Base-by-base conservation (phyloP, 2,888 invertebrate genomes). In the Acronicta alni region DNA sequence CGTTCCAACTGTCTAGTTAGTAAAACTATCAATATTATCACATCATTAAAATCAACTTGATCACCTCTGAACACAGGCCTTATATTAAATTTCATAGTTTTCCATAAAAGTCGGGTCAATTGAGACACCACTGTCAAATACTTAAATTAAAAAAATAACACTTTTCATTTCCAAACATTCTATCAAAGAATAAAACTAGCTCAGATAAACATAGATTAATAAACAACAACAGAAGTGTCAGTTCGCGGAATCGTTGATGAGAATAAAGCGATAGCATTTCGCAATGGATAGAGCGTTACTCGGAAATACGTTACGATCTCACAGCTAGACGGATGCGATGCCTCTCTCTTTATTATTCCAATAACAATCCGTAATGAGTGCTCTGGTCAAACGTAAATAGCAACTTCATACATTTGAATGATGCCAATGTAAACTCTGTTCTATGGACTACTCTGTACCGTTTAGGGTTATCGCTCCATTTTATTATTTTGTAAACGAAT, bases 301-400 rank as follows among this genome's bases (percentile, higher is more conserved):
- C 75, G 83, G 92, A 92, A 92, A 80, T 70, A 79, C 80, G 90
- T 90, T 89, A 92, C 90, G 91, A 91, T 88, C 88, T 83, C 79
- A 78, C 81, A 81, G 83, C 83, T 85, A 86, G 88, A 90, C 91
- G 91, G 91, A 93, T 90, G 88, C 86, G 81, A 88, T 90, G 84
- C 84, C 88, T 85, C 85, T 82, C 88, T 90, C 92, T 93, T 93
- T 93, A 93, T 93, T 93, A 94, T 94, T 92, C 91, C 91, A 93
- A 93, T 94, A 94, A 94, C 93, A 93, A 93, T 93, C 92, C 85
- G 92, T 93, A 92, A 93, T 92, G 93, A 93, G 93, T 91, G 92
- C 92, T 92, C 93, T 92, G 93, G 89, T 89, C 92, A 91, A 90
- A 93, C 92, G 91, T 92, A 93, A 93, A 93, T 93, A 93, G 92